A percentile compares a stretch with the other conserved stretches of the same genome.
Conservation (phyloP, 2,888 invertebrate genomes). For the Megalurothrips usitatus region DNA sequence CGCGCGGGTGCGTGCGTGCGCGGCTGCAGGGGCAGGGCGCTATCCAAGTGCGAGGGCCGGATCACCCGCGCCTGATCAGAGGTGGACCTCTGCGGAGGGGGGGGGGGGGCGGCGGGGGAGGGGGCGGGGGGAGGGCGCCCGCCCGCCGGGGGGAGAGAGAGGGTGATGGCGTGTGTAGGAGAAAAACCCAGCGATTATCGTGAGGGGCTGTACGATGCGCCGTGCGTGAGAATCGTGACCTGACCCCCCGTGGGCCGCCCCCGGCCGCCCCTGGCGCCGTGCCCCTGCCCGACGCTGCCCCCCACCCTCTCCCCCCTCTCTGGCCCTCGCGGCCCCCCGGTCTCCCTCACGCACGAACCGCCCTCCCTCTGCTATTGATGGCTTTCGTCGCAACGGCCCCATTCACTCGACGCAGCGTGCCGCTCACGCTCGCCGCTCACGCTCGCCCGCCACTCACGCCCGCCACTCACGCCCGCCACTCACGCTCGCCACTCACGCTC, state of each 20-base stretch:
- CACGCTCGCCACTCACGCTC: not conserved
- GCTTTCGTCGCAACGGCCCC: slow-evolving; percentile 20
- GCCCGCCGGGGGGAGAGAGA: too few relatives aligned
- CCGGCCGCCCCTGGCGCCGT: not conserved
- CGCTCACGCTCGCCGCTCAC: not conserved
- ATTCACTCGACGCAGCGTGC: not conserved
- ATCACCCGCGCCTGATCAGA: too few relatives aligned
- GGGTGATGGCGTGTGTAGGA: not conserved
- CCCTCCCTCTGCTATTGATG: slow-evolving; percentile 7
- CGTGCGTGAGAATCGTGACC: slow-evolving; percentile 18
- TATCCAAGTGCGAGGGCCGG: too few relatives aligned
- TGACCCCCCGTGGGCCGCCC: not conserved
- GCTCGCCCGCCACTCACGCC: not conserved
- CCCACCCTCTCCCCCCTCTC: not conserved
- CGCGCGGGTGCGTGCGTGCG: too few relatives aligned
- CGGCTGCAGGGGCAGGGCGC: too few relatives aligned
- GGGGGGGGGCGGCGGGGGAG: too few relatives aligned
- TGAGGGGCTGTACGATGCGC: not conserved
- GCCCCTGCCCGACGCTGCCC: not conserved
- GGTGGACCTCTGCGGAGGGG: too few relatives aligned
- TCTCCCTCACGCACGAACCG: not conserved
- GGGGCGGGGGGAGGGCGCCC: too few relatives aligned
- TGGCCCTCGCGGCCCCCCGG: not conserved
- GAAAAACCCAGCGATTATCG: slow-evolving; percentile 8
- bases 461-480: not conserved